A percentile compares a stretch with the other conserved stretches of the same genome.
Conservation (phyloP, 2,113 vertebrate genomes). For the Myxocyprinus asiaticus region DNA sequence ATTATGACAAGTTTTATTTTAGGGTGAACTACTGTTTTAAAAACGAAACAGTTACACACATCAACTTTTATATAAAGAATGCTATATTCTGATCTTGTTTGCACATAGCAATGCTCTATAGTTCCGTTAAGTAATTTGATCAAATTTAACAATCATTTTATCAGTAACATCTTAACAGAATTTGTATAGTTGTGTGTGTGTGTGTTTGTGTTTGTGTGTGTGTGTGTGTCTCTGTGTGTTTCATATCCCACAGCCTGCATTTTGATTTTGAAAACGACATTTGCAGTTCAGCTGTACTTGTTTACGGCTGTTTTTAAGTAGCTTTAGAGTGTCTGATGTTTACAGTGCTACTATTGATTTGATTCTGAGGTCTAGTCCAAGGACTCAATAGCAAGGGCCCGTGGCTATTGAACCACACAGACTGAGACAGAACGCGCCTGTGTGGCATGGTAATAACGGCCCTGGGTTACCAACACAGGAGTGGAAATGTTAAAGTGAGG, state of each 20-base stretch:
- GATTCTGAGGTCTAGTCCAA: constrained; percentile 45
- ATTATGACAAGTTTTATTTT: no score
- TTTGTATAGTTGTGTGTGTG: not conserved
- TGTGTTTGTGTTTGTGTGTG: no score
- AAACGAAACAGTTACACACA: no score
- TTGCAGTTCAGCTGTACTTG: constrained; percentile 11
- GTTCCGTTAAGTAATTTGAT: not conserved
- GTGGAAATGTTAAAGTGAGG: constrained; percentile 48
- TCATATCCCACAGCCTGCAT: not conserved
- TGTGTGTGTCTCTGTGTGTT: not conserved
- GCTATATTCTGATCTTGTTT: not conserved
- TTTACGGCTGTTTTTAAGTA: constrained; percentile 24
- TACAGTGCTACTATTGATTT: constrained; percentile 54
- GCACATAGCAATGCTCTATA: not conserved
- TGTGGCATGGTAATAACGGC: constrained; percentile 42
- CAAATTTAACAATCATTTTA: not conserved
- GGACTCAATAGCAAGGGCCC: constrained; percentile 52
- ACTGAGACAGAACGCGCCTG: constrained; percentile 25
- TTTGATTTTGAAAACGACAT: not conserved
- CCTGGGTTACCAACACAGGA: constrained; percentile 41
- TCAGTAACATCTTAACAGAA: not conserved
- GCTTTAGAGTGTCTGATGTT: constrained; percentile 26
- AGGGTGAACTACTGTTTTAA: no score
- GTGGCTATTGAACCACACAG: constrained; percentile 49
- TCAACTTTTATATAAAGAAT: no score